Evolutionary conservation across 2,797 vertebrate genomes (phyloP), one percentile per base, ranked within the genome.

Genomic region (Cyprinella venusta): DNA sequence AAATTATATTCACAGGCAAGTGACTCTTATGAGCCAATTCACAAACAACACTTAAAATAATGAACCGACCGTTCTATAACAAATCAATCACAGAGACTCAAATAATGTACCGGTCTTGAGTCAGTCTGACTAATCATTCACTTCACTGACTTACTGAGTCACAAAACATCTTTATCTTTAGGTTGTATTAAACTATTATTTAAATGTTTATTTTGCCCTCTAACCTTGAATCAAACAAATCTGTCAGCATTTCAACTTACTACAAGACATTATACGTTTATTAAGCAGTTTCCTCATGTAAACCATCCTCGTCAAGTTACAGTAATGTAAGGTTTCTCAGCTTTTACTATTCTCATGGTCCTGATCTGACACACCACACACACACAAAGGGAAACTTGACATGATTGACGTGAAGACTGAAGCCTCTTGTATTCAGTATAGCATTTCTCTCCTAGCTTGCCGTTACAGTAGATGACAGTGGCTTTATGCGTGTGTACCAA

Each of bases 391-490:
- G 19, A 52, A 9, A n/a, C 54, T 45, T 63, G 56, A 61, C 16
- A 45, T 45, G 16, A 76, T 30, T 4, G 26, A 26, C 40, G 8
- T 38, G 8, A 56, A 75, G 24, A 24, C 50, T 38, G 16, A 42
- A 76, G 12, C n/a, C 50, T 33, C 10, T n/a, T 59, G 64, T 15
- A 68, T 76, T 52, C 12, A 54, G 63, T 21, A 21, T 4, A 54
- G 36, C 8, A 76, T 56, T 54, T 56, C 63, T 64, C 36, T 67
- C 59, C 56, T 36, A 18, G 21, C 13, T 40, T 63, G 52, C n/a
- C 18, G 16, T 75, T 45, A 82, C 63, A 48, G 18, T 76, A 83
- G 52, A 77, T 61, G 67, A 71, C 54, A 78, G 26, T 36, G 67
- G 42, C 52, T 71, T n/a, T 54, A 50, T 74, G 56, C 26, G 5